These are phyloP conservation scores for Platycnemis pennipes DNA, from an alignment of 2,888 invertebrate species.

Conservation along the genomic window DNA sequence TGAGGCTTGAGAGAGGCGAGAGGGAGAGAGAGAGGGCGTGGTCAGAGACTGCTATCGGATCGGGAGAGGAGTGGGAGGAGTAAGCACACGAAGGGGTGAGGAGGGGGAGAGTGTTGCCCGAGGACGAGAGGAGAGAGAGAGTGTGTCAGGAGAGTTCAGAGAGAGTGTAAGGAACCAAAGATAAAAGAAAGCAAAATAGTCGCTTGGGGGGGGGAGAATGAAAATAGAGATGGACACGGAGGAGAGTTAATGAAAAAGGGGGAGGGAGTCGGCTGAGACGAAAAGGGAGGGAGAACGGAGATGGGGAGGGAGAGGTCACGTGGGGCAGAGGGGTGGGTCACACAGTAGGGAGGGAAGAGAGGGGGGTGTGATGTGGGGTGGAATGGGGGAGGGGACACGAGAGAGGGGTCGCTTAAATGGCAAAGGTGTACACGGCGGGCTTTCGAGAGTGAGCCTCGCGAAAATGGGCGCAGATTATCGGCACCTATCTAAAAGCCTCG, in stretches of 20 bases:
- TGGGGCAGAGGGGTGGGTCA: too few species aligned
- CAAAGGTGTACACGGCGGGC: neutral
- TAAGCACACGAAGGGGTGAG: too few species aligned
- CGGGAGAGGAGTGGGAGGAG: neutral
- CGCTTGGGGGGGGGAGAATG: too few species aligned
- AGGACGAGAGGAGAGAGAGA: neutral
- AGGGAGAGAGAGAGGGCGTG: neutral
- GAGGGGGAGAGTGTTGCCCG: neutral
- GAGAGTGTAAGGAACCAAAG: too few species aligned
- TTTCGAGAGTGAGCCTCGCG: conserved; percentile 1
- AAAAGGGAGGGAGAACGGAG: neutral
- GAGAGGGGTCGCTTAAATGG: neutral
- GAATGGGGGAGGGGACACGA: neutral
- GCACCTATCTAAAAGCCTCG: conserved; percentile 39
- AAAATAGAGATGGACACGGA: too few species aligned
- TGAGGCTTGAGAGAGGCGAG: neutral
- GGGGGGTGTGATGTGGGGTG: neutral
- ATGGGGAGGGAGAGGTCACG: too few species aligned
- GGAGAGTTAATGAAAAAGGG: too few species aligned
- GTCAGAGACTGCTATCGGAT: neutral
- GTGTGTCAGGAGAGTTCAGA: too few species aligned
- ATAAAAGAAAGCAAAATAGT: too few species aligned
- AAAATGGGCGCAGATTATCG: conserved; percentile 35
- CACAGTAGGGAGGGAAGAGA: too few species aligned
- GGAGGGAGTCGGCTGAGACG: neutral